A percentile compares a stretch with the other conserved stretches of the same genome.
Evolutionary conservation across 2,797 vertebrate species (phyloP).

Genomic region (Sparus aurata): DNA sequence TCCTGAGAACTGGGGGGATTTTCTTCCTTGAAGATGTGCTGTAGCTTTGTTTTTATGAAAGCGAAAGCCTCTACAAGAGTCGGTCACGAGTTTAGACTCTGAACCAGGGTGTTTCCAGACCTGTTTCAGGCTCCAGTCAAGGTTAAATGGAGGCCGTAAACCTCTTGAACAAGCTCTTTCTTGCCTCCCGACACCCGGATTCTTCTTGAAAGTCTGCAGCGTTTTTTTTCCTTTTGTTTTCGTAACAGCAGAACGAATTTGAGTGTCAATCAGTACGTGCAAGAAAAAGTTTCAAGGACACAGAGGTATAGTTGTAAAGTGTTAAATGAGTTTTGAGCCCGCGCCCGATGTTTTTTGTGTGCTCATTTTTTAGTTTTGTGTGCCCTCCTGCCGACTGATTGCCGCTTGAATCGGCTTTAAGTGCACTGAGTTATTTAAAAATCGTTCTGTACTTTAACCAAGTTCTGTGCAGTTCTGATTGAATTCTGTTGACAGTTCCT

Average conservation of each 20-base stretch:
- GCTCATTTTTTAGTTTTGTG: no score
- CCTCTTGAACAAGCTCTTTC: neutral
- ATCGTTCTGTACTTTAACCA: neutral
- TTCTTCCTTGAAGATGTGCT: conserved; percentile 20
- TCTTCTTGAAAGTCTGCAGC: neutral
- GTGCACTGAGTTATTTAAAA: neutral
- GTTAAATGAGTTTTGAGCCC: neutral
- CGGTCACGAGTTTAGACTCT: neutral
- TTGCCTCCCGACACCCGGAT: neutral
- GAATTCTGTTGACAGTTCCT: conserved; percentile 2
- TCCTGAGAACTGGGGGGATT: conserved; percentile 7
- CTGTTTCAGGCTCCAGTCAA: neutral
- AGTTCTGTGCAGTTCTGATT: neutral
- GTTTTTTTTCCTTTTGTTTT: neutral
- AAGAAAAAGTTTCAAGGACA: neutral
- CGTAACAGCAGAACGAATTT: neutral
- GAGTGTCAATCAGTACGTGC: neutral
- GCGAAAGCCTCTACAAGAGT: neutral
- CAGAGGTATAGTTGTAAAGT: neutral
- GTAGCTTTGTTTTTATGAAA: conserved; percentile 20
- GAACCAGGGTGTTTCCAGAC: neutral
- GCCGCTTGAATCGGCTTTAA: neutral
- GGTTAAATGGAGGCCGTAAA: neutral
- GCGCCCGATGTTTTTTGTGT: neutral
- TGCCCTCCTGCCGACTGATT: neutral